phyloP scores from a whole-genome alignment of 2,797 vertebrate genomes.

The Pteropus rufus region DNA sequence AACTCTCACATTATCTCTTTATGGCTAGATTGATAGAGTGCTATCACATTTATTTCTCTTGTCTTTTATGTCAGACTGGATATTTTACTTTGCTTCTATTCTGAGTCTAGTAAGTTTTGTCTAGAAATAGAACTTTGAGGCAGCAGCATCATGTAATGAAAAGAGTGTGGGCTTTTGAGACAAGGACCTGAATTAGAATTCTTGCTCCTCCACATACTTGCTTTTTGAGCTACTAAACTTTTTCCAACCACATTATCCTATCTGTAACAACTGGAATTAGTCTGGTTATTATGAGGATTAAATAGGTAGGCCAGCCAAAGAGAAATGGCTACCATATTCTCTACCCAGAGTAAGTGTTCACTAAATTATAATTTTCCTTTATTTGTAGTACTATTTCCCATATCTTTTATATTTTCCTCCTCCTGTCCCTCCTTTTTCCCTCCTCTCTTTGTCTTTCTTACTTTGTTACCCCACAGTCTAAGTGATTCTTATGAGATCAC shows the following conservation, averaged over 20 bases:
- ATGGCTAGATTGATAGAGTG: neutral
- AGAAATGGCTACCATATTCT: neutral
- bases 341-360: neutral
- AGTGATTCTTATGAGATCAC: neutral
- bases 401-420: neutral
- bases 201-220: neutral
- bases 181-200: neutral
- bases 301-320: neutral
- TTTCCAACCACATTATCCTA: neutral
- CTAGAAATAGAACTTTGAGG: neutral
- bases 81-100: neutral
- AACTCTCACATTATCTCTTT: neutral
- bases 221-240: neutral
- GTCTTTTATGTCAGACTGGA: neutral
- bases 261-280: neutral
- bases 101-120: neutral
- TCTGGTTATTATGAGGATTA: neutral
- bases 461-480: neutral
- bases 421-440: rapidly evolving
- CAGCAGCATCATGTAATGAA: neutral
- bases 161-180: neutral
- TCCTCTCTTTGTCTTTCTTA: neutral
- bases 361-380: neutral
- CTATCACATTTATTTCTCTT: neutral
- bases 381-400: neutral